Evolutionary conservation across 2,888 invertebrate genomes (phyloP).

Genomic region (Drosophila merina): DNA sequence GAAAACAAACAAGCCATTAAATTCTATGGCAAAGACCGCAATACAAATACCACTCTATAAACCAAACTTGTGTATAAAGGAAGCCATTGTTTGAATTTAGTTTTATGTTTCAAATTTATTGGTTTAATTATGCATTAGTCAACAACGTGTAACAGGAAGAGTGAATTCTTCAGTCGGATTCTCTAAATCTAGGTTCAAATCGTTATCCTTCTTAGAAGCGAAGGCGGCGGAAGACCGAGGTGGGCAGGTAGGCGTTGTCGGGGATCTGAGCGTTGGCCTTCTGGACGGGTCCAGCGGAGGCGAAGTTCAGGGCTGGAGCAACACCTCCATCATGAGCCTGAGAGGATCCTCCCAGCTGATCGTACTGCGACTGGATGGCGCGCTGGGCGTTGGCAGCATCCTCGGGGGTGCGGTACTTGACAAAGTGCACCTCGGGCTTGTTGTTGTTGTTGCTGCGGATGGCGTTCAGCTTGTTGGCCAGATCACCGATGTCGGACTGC

Average conservation of each 20-base stretch:
- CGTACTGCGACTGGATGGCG: slow-evolving; percentile 72
- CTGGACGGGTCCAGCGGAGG: slow-evolving; percentile 63
- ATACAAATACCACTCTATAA: slow-evolving; percentile 37
- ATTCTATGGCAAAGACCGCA: slow-evolving; percentile 13
- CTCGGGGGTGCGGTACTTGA: slow-evolving; percentile 76
- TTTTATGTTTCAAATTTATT: slow-evolving; percentile 45
- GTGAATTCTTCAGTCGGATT: slow-evolving; percentile 24
- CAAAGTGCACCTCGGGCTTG: slow-evolving; percentile 77
- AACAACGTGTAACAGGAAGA: slow-evolving; percentile 63
- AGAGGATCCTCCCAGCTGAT: slow-evolving; percentile 61
- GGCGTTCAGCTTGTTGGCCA: slow-evolving; percentile 69
- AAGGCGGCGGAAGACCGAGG: slow-evolving; percentile 75
- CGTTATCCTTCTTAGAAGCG: slow-evolving; percentile 47
- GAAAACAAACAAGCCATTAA: slow-evolving; percentile 27
- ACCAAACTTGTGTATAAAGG: slow-evolving; percentile 5
- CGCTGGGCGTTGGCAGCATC: slow-evolving; percentile 75
- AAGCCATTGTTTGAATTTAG: slow-evolving; percentile 26
- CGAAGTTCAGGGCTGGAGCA: slow-evolving; percentile 74
- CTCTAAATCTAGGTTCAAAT: slow-evolving; percentile 26
- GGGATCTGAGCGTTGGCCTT: slow-evolving; percentile 56
- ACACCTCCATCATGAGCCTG: slow-evolving; percentile 66
- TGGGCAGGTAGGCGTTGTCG: slow-evolving; percentile 68
- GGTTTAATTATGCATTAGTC: slow-evolving; percentile 57
- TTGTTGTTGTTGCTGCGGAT: slow-evolving; percentile 67
- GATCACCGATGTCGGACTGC: slow-evolving; percentile 68